Conservation (phyloP, 2,888 invertebrate genomes). For the Gordius sp. region DNA sequence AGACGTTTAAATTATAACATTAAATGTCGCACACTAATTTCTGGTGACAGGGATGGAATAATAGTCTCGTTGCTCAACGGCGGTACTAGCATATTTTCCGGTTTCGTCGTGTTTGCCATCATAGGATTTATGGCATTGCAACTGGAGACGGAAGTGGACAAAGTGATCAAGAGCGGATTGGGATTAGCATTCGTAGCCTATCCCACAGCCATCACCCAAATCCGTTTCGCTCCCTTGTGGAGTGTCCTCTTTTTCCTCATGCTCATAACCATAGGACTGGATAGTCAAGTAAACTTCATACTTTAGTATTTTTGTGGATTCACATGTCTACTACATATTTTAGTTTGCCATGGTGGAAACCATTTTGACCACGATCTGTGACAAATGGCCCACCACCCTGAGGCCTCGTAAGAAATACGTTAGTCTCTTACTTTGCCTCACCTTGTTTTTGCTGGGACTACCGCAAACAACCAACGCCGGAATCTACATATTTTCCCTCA, state of each 20-base stretch:
- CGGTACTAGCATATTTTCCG: constrained; percentile 27
- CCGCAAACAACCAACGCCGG: constrained; percentile 21
- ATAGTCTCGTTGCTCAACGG: constrained; percentile 28
- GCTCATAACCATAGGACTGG: constrained; percentile 19
- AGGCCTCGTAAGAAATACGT: constrained; percentile 17
- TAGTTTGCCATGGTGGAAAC: constrained; percentile 32
- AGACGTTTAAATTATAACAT: too few relatives aligned
- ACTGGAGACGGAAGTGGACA: constrained; percentile 24
- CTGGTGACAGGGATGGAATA: constrained; percentile 26
- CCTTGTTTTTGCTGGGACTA: constrained; percentile 18
- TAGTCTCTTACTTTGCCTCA: constrained; percentile 15
- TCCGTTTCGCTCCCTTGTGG: constrained; percentile 51
- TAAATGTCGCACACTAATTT: constrained; percentile 10
- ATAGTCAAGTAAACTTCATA: constrained; percentile 17
- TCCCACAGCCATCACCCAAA: constrained; percentile 45
- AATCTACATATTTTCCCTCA: constrained; percentile 29
- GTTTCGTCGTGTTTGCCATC: constrained; percentile 28
- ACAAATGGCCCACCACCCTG: constrained; percentile 26
- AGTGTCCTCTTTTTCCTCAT: constrained; percentile 47
- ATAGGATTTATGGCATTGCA: constrained; percentile 29
- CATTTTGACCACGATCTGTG: constrained; percentile 31
- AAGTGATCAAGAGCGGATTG: constrained; percentile 30
- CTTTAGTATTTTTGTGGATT: not conserved
- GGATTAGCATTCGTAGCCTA: constrained; percentile 54
- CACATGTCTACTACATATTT: not conserved